Percentiles rank a stretch among this genome's conserved stretches.
Evolutionary conservation across 2,797 vertebrate species (phyloP).

Genomic region (Arrhamphus sclerolepis): DNA sequence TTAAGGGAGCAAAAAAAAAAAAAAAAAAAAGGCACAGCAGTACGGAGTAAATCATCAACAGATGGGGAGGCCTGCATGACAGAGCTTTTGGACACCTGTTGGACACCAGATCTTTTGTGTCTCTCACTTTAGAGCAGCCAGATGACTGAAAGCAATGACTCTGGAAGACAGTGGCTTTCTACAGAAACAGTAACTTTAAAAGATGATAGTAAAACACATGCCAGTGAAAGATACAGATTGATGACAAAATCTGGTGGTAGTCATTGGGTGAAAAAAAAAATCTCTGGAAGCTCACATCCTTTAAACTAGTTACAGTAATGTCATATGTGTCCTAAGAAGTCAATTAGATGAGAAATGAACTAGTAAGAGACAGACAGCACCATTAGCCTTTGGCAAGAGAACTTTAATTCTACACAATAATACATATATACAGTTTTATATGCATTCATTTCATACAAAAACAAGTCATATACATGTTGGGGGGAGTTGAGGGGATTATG

Average conservation of each 20-base stretch:
- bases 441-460: constrained; percentile 80
- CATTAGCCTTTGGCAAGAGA: constrained; percentile 64
- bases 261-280: too few relatives aligned
- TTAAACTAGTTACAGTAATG: too few relatives aligned
- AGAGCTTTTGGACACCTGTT: constrained; percentile 31
- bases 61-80: constrained; percentile 32
- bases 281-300: too few relatives aligned
- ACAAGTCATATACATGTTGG: constrained; percentile 66
- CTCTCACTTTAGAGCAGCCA: neutral
- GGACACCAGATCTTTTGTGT: constrained; percentile 27
- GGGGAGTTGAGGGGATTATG: constrained; percentile 30
- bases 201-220: too few relatives aligned
- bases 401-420: constrained; percentile 85
- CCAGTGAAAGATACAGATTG: too few relatives aligned
- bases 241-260: too few relatives aligned
- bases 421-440: constrained; percentile 85
- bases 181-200: too few relatives aligned
- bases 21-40: too few relatives aligned
- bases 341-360: too few relatives aligned
- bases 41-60: constrained; percentile 23
- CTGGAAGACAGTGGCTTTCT: constrained; percentile 11
- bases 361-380: constrained; percentile 35
- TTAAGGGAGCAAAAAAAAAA: too few relatives aligned
- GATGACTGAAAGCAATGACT: constrained; percentile 18
- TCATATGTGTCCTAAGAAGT: too few relatives aligned